Evolutionary conservation across 2,888 invertebrate species (phyloP), one percentile per base, ranked within the genome.

Genomic region (Poecilobothrus nobilitatus): DNA sequence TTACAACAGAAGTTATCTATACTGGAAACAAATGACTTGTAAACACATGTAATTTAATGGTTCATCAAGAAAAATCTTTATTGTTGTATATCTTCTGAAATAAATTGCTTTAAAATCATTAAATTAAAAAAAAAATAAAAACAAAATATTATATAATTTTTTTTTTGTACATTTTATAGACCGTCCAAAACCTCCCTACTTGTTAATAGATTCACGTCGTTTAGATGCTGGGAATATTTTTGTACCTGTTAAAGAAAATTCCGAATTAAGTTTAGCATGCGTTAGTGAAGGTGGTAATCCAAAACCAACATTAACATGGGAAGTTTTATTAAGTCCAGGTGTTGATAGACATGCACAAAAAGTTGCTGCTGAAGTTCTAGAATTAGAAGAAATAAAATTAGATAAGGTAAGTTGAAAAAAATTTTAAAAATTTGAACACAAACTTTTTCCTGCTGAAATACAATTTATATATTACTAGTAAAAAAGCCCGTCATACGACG

Each of bases 221-320:
- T 84, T 93, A 76, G 93, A 93, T 82, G 90, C 92, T 0, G 92
- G 92, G 72, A 93, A 93, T 83, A 89, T 91, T 72, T 93, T 93
- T 85, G 90, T 93, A 74, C 94, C 94, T 0, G 92, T 94, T 22
- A 86, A 91, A 75, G 94, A 94, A 80, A 92, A 92, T 79, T 89
- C 91, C 41, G 90, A 91, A 76, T 84, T 94, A 53, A 89, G 89
- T 71, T 87, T 94, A 72, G 88, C 91, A 73, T 94, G 94, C 78
- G 89, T 92, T n/a, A 92, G 91, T 71, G 93, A 94, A 81, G 93
- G 93, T 80, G 88, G 88, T 65, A 87, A 89, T 76, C 91, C 91
- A 0, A 86, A 87, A 41, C 88, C 90, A 21, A 84, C 86, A 63
- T 76, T 82, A 33, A 81, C 79, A 41, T 82, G 82, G 82, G 82